A percentile compares a stretch with the other conserved stretches of the same genome.
Evolutionary conservation across 2,888 invertebrate genomes (phyloP).

Genomic region (Hypena proboscidalis): DNA sequence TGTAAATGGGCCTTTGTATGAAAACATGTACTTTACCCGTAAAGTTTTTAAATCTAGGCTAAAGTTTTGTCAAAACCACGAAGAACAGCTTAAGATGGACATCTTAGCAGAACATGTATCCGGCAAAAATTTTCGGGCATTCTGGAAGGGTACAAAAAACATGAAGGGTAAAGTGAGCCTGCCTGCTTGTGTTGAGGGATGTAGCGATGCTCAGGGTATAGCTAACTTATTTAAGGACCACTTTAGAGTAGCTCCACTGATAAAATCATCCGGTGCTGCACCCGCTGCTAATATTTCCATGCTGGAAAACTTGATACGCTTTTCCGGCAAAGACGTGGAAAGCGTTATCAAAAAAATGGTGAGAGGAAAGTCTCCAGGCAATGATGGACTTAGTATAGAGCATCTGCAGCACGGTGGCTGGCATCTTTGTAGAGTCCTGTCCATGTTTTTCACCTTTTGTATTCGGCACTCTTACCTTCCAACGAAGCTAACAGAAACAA

Average conservation of each 20-base stretch:
- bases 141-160: no score
- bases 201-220: not conserved
- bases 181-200: not conserved
- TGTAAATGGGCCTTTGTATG: not conserved
- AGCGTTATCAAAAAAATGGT: not conserved
- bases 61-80: conserved; percentile 2
- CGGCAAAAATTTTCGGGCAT: not conserved
- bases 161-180: not conserved
- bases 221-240: not conserved
- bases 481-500: not conserved
- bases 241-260: not conserved
- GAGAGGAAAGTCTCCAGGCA: conserved; percentile 1
- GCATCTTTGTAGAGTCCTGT: not conserved
- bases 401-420: conserved; percentile 1
- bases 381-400: conserved; percentile 1
- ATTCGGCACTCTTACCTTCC: not conserved
- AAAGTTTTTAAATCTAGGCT: not conserved
- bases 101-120: no score
- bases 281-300: not conserved
- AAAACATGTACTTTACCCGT: not conserved
- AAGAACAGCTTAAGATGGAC: not conserved
- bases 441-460: no score
- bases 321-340: not conserved
- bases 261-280: not conserved
- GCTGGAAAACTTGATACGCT: not conserved